Percentiles rank a stretch among this genome's conserved stretches.
Evolutionary conservation across 2,888 invertebrate genomes (phyloP).

Genomic region (Adela reaumurella): DNA sequence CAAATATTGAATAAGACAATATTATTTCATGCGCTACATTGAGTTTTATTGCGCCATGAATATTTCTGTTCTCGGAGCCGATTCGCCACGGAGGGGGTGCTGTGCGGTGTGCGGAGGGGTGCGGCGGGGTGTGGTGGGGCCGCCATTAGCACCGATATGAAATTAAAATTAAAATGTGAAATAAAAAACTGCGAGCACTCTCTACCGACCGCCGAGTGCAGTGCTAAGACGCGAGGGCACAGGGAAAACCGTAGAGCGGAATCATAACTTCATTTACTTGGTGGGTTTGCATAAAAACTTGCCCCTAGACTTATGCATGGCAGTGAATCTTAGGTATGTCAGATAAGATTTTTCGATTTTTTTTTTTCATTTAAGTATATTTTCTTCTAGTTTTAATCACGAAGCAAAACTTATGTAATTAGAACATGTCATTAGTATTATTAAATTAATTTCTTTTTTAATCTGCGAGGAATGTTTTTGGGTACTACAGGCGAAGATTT

Average conservation of each 20-base stretch:
- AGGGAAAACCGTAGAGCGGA: slow-evolving; percentile 14
- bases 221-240: slow-evolving; percentile 44
- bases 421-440: too few species aligned
- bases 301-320: too few species aligned
- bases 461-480: too few species aligned
- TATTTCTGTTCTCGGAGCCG: slow-evolving; percentile 40
- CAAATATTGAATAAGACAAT: slow-evolving; percentile 56
- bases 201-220: slow-evolving; percentile 52
- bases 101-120: not conserved
- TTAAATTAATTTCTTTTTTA: too few species aligned
- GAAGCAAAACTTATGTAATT: too few species aligned
- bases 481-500: too few species aligned
- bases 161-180: slow-evolving; percentile 54
- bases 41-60: slow-evolving; percentile 51
- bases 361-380: too few species aligned
- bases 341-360: too few species aligned
- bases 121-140: slow-evolving; percentile 29
- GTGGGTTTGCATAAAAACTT: too few species aligned
- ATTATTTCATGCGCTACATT: slow-evolving; percentile 56
- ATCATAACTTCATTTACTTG: too few species aligned
- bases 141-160: slow-evolving; percentile 54
- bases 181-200: slow-evolving; percentile 50
- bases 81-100: slow-evolving; percentile 41
- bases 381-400: too few species aligned
- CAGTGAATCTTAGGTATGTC: too few species aligned